Evolutionary conservation across 2,113 vertebrate genomes (phyloP).

Genomic region (Rhipidura dahli): DNA sequence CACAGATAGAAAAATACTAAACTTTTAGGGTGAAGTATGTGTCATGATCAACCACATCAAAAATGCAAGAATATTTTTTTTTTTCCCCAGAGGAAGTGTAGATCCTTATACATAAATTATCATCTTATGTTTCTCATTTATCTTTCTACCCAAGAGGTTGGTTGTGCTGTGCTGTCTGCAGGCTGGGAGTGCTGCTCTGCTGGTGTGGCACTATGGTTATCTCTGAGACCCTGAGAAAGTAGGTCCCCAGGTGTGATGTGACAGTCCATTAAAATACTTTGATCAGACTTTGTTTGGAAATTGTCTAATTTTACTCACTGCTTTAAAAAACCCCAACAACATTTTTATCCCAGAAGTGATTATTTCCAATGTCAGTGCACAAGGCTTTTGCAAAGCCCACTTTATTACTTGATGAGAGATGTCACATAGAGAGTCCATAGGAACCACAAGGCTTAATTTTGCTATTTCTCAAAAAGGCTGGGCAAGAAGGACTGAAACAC

Average conservation of each 20-base stretch:
- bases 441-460: background rate
- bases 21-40: background rate
- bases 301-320: background rate
- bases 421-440: background rate
- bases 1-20: background rate
- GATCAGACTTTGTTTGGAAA: background rate
- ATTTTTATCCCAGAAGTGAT: background rate
- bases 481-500: background rate
- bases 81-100: background rate
- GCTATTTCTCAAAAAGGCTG: background rate
- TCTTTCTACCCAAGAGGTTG: background rate
- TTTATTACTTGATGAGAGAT: background rate
- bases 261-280: background rate
- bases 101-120: background rate
- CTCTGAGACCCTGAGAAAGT: background rate
- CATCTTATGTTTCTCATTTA: background rate
- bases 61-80: background rate
- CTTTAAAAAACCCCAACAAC: background rate
- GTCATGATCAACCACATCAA: background rate
- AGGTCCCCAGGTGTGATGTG: background rate
- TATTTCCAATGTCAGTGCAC: background rate
- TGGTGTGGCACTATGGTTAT: accelerated
- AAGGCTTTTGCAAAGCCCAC: background rate
- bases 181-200: background rate
- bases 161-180: background rate